Conservation (phyloP, 1,140 invertebrate species). For the Halesus radiatus region DNA sequence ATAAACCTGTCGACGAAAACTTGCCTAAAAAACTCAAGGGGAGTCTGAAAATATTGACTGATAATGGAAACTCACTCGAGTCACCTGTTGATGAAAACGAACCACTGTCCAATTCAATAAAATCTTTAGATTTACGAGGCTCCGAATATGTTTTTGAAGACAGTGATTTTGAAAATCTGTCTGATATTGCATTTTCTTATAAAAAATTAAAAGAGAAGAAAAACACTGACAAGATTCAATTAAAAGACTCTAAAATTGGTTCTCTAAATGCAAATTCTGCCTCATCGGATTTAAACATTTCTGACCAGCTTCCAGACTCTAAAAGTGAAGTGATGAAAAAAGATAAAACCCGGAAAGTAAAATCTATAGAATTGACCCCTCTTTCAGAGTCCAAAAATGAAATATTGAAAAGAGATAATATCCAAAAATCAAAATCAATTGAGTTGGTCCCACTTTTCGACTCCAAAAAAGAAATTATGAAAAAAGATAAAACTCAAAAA, state of each 20-base stretch:
- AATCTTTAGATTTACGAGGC: background rate
- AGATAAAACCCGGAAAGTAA: background rate
- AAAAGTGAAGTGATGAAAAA: background rate
- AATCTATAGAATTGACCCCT: background rate
- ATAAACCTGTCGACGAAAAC: background rate
- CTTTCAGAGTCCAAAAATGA: background rate
- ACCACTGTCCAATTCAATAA: background rate
- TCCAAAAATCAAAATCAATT: background rate
- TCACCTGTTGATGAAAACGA: background rate
- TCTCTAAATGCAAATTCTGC: no score
- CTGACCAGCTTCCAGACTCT: background rate
- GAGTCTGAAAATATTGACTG: background rate
- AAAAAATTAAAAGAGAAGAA: conserved; percentile 11
- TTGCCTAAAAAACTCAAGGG: background rate
- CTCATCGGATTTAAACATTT: no score
- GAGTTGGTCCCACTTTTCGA: background rate
- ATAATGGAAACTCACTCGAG: background rate
- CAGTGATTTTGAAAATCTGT: conserved; percentile 2
- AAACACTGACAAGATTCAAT: background rate
- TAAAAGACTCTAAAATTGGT: background rate
- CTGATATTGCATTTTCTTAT: background rate
- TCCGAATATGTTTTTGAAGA: conserved; percentile 21
- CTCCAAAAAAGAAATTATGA: background rate
- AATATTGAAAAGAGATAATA: background rate
- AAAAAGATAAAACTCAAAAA: background rate